A percentile compares a stretch with the other conserved stretches of the same genome.
Evolutionary conservation across 2,113 vertebrate species (phyloP).

Genomic region (Nycticorax nycticorax): DNA sequence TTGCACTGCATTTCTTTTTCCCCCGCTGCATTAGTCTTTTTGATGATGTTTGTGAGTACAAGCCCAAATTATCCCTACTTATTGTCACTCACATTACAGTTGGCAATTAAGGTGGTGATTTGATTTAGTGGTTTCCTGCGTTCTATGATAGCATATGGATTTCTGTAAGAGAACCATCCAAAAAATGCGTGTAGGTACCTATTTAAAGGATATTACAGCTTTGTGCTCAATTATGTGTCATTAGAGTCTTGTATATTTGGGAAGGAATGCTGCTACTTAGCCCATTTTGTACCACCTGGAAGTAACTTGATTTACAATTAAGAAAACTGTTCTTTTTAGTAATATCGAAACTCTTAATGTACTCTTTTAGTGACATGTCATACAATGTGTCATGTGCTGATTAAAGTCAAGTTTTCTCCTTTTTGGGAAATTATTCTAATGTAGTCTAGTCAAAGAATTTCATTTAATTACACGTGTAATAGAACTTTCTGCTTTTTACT

Average conservation of each 20-base stretch:
- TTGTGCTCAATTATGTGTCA: background rate
- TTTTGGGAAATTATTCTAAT: slow-evolving; percentile 2
- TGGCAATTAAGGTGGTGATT: background rate
- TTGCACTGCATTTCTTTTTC: background rate
- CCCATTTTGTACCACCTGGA: background rate
- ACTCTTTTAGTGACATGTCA: background rate
- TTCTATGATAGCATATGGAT: fast-evolving
- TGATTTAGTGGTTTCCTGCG: background rate
- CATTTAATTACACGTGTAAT: slow-evolving; percentile 50
- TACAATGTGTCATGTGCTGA: background rate
- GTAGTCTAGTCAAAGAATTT: slow-evolving; percentile 42
- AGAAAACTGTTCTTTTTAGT: background rate
- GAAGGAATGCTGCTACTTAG: background rate
- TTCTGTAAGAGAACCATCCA: background rate
- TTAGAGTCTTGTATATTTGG: background rate
- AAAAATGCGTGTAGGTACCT: background rate
- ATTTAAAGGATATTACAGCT: background rate
- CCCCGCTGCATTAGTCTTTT: background rate
- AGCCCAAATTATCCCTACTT: background rate
- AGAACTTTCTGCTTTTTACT: slow-evolving; percentile 58
- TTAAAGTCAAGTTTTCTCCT: slow-evolving; percentile 23
- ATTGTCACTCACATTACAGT: background rate
- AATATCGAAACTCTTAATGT: background rate
- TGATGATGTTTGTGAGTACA: background rate
- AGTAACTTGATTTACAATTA: background rate